Conservation (phyloP, 23 tunicate species). For the Styela plicata region DNA sequence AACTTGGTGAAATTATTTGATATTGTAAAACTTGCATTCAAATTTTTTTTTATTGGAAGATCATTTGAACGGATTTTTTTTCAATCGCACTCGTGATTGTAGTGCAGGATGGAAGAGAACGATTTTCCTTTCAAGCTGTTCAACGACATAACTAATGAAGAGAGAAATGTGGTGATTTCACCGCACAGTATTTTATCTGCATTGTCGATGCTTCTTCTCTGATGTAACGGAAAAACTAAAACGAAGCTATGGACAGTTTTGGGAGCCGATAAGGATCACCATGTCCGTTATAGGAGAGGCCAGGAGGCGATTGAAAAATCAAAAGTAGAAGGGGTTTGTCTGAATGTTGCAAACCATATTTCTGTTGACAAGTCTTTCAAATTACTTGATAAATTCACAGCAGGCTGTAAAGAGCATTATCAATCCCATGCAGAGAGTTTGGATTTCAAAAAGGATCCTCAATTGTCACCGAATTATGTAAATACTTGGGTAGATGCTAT, state of each 20-base stretch:
- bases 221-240: slow-evolving; percentile 34
- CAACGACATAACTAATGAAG: not conserved
- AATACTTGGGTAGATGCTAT: slow-evolving; percentile 53
- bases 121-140: slow-evolving; percentile 19
- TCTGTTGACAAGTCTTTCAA: slow-evolving; percentile 36
- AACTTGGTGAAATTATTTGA: no score
- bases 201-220: slow-evolving; percentile 42
- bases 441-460: slow-evolving; percentile 39
- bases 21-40: no score
- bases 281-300: no score
- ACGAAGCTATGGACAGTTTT: slow-evolving; percentile 21
- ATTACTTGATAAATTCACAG: slow-evolving; percentile 17
- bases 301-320: not conserved
- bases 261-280: no score
- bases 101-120: no score
- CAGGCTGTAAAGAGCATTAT: slow-evolving; percentile 25
- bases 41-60: no score
- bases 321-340: not conserved
- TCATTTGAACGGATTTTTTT: no score
- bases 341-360: slow-evolving; percentile 38
- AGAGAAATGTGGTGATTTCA: slow-evolving; percentile 39
- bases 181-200: slow-evolving; percentile 54
- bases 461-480: slow-evolving; percentile 29
- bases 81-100: no score
- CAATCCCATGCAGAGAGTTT: slow-evolving; percentile 10